Percentiles rank a stretch among this genome's conserved stretches.
phyloP scores from a whole-genome alignment of 1,140 invertebrate genomes.

The Amyelois transitella region DNA sequence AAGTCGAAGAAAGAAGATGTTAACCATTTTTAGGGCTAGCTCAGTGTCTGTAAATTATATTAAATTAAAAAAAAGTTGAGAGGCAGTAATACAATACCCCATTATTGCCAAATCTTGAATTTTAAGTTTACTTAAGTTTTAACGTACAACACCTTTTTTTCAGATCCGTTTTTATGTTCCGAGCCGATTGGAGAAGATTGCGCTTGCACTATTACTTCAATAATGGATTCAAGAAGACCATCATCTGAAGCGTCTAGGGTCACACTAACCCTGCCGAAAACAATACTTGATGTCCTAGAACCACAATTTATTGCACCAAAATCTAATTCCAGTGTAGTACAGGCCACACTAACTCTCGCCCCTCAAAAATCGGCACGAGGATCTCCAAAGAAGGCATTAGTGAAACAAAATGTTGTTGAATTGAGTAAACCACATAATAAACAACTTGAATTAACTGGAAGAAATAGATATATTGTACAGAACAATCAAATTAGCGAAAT shows the following conservation, averaged over 20 bases:
- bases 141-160: constrained; percentile 23
- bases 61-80: too few relatives aligned
- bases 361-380: constrained; percentile 63
- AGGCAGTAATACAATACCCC: too few relatives aligned
- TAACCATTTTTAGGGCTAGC: too few relatives aligned
- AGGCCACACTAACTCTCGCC: constrained; percentile 67
- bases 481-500: constrained; percentile 74
- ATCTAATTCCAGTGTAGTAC: constrained; percentile 48
- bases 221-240: constrained; percentile 70
- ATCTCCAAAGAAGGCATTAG: constrained; percentile 63
- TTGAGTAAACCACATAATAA: constrained; percentile 60
- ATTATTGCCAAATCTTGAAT: too few relatives aligned
- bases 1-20: too few relatives aligned
- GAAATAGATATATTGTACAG: constrained; percentile 71
- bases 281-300: constrained; percentile 64
- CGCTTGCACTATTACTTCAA: constrained; percentile 64
- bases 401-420: constrained; percentile 68
- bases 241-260: constrained; percentile 71
- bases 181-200: constrained; percentile 62
- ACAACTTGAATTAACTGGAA: constrained; percentile 63
- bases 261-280: constrained; percentile 63
- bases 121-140: not conserved
- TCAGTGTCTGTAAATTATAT: too few relatives aligned
- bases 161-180: constrained; percentile 71
- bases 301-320: constrained; percentile 59